A percentile compares a stretch with the other conserved stretches of the same genome.
Evolutionary conservation across 2,113 vertebrate genomes (phyloP).

Genomic region (Chlorodrepanis virens): DNA sequence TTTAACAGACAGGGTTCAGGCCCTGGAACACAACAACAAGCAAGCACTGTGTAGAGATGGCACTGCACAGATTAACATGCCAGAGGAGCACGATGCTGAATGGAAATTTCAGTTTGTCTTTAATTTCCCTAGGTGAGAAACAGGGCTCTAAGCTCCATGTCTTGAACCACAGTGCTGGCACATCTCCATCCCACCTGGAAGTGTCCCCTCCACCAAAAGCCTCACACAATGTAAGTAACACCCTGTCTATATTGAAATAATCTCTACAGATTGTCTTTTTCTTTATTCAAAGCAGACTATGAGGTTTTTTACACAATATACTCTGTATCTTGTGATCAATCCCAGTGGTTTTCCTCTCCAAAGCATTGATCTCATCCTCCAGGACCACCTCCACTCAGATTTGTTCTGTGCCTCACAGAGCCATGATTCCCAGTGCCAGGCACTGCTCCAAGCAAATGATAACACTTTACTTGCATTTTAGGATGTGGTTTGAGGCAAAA

Average conservation of each 20-base stretch:
- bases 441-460: neutral
- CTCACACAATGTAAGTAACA: neutral
- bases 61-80: neutral
- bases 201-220: neutral
- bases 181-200: neutral
- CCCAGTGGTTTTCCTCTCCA: neutral
- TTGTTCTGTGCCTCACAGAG: neutral
- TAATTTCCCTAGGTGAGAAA: neutral
- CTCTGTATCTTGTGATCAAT: neutral
- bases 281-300: neutral
- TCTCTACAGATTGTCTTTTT: neutral
- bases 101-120: neutral
- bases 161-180: neutral
- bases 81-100: neutral
- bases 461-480: neutral
- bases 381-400: neutral
- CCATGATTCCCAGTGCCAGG: neutral
- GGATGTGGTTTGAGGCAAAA: neutral
- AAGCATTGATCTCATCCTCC: neutral
- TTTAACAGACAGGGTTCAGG: neutral
- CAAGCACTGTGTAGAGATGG: neutral
- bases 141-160: neutral
- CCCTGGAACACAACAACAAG: accelerated
- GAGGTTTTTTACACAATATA: neutral
- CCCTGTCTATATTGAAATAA: neutral